These are phyloP conservation scores for Philereme vetulata DNA, from an alignment of 2,888 invertebrate species.

Conservation along the genomic window DNA sequence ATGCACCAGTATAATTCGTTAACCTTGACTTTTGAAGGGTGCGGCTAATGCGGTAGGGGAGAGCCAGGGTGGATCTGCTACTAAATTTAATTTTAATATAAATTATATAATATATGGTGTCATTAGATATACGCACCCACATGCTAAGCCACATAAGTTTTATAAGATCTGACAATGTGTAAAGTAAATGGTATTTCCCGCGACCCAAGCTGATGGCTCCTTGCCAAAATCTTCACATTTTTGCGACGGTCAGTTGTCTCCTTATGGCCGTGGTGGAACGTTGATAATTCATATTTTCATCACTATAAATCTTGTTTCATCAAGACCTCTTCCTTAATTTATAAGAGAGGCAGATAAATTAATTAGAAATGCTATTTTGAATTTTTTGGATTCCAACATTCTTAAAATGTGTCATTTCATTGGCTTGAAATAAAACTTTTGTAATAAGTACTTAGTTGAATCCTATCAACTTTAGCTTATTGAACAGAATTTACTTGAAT, in stretches of 20 bases:
- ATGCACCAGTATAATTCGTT: background rate
- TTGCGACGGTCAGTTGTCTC: constrained; percentile 54
- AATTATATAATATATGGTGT: no score
- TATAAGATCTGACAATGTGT: constrained; percentile 60
- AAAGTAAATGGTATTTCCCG: constrained; percentile 60
- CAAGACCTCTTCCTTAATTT: constrained; percentile 23
- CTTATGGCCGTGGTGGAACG: constrained; percentile 53
- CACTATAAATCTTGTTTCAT: constrained; percentile 31
- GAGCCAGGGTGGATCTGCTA: constrained; percentile 6
- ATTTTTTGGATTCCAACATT: background rate
- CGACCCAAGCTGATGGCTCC: constrained; percentile 53
- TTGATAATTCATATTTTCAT: constrained; percentile 49
- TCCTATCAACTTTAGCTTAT: no score
- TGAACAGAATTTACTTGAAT: no score
- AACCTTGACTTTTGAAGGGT: constrained; percentile 15
- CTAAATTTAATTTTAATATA: constrained; percentile 8
- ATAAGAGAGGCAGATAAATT: constrained; percentile 3
- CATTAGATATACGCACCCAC: constrained; percentile 6
- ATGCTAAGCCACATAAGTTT: constrained; percentile 22
- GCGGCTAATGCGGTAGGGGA: constrained; percentile 8
- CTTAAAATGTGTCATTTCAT: background rate
- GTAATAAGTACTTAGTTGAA: no score
- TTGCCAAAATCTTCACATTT: constrained; percentile 65
- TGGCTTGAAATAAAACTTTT: no score
- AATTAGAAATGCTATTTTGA: background rate